Evolutionary conservation across 2,113 vertebrate species (phyloP), one percentile per base, ranked within the genome.

Genomic region (Upupa epops): DNA sequence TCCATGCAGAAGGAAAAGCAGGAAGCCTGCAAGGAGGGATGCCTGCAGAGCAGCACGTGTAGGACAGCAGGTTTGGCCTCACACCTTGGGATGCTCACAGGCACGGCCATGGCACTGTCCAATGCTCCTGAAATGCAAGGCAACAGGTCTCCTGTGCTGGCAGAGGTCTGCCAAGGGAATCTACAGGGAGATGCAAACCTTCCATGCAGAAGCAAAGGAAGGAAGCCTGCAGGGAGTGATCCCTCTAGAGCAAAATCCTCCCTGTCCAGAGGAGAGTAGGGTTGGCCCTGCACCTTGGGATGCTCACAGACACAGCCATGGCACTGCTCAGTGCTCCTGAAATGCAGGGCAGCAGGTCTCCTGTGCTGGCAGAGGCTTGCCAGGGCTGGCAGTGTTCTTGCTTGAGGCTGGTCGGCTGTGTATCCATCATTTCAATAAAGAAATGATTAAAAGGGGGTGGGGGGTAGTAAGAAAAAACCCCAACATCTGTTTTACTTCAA

Each of bases 401-500:
- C n/a, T 84, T 32, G 3, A 8, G 78, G 45, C 54, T 81, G 48
- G 34, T 48, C 11, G 34, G 37, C 72, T 89, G 78, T 81, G 73
- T 54, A 95, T 52, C 54, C 90, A 70, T 79, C 72, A 70, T 91
- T 93, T 87, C 92, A 93, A 91, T 93, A 83, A 88, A 93, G 72
- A 88, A 89, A 91, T 89, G 15, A 92, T 90, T 89, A 77, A 60
- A 90, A 83, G 48, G 66, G 76, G 59, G 8, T 3, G 15, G 16
- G 56, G 51, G 21, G 3, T 6, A 45, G 15, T 45, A n/a, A 54
- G 26, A 86, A 89, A 90, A 94, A 83, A 66, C 75, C 74, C 76
- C 97, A 97, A 96, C 97, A 97, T 98, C 97, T 97, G 97, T 92
- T 98, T 97, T 96, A 93, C 96, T 97, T 98, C 97, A 97, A 97